Evolutionary conservation across 2,797 vertebrate species (phyloP), one percentile per base, ranked within the genome.

Genomic region (Liasis olivaceus): DNA sequence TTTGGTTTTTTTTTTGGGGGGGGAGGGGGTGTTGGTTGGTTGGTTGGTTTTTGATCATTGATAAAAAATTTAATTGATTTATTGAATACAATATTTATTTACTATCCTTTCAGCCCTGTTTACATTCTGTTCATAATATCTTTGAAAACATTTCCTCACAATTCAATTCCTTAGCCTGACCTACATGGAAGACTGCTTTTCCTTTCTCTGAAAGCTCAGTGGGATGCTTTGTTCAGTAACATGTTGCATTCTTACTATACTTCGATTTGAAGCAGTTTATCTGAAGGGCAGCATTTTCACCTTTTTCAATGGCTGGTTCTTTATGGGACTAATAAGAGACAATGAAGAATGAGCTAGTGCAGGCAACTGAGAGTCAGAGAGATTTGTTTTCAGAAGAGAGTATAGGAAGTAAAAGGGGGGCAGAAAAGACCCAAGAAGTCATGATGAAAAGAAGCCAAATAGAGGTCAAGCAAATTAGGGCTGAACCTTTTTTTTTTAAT

Each of bases 401-500:
- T 91, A 3, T 1, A 84, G 8, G 64, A 64, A 88, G 42, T 54
- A 87, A 95, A 88, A 86, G 85, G 64, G 26, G n/a, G 62, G 12
- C 17, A 59, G 5, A 28, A 85, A 84, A 69, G 63, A 42, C 0
- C 0, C 54, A 89, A 42, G 20, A 64, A 90, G 17, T 69, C 60
- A n/a, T 93, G 96, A 96, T 51, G 9, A 93, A 94, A 92, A 93
- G 89, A 89, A 94, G 92, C 59, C 91, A 89, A 92, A 92, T 85
- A 95, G 91, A 90, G 94, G 85, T 54, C 77, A 94, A 89, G 62
- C 93, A 81, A 58, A 0, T 1, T 63, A 88, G 91, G 88, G 72
- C 14, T 92, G 92, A 47, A 17, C 93, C 89, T 90, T 89, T 64
- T 51, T 64, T 64, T 54, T 54, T 54, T 4, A 2, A 77, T 36